Conservation (phyloP, 2,888 invertebrate species). For the Lasioglossum vierecki region DNA sequence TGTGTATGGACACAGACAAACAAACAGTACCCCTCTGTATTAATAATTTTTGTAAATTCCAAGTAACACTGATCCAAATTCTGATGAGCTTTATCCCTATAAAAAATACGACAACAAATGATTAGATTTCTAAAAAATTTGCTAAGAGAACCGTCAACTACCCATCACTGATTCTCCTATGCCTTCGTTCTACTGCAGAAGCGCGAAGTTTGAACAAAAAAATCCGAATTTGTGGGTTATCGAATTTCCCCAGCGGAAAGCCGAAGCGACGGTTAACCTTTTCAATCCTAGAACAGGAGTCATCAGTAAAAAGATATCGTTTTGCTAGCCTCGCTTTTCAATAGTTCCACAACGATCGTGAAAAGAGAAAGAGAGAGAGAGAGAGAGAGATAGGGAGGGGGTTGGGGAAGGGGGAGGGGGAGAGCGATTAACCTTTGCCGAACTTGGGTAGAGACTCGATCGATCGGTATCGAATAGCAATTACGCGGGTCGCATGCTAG, state of each 20-base stretch:
- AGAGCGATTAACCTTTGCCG: conserved; percentile 5
- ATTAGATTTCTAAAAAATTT: not conserved
- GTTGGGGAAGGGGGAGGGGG: not conserved
- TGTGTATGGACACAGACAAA: too few species aligned
- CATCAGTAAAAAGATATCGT: not conserved
- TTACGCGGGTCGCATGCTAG: conserved; percentile 32
- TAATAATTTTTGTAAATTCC: too few species aligned
- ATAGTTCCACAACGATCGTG: not conserved
- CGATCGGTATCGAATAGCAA: conserved; percentile 50
- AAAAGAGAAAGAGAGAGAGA: not conserved
- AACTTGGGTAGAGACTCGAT: not conserved
- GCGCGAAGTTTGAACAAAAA: not conserved
- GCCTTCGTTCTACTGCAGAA: not conserved
- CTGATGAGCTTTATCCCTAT: too few species aligned
- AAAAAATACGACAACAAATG: not conserved
- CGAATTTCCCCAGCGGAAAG: not conserved
- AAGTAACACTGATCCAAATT: too few species aligned
- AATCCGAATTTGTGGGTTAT: not conserved
- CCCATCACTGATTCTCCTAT: not conserved
- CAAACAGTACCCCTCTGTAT: too few species aligned
- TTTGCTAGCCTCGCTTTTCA: not conserved
- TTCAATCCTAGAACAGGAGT: not conserved
- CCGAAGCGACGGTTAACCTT: not conserved
- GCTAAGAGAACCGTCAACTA: not conserved
- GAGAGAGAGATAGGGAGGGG: not conserved